phyloP scores from a whole-genome alignment of 1,140 invertebrate genomes.

The Calephelis virginiensis region DNA sequence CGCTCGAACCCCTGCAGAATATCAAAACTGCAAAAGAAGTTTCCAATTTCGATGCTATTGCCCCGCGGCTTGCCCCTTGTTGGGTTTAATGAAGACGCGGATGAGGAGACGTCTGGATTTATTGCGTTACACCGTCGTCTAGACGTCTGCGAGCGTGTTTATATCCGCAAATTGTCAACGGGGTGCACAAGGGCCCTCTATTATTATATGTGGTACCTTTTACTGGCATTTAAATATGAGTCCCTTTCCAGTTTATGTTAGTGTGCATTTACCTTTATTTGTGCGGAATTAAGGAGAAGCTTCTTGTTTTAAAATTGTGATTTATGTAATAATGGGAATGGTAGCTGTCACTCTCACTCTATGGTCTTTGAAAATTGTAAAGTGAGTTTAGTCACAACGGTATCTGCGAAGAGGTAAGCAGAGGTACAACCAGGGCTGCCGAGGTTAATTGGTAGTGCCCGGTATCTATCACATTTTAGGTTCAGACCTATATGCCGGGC shows the following conservation, averaged over 20 bases:
- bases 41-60: constrained; percentile 39
- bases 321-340: no score
- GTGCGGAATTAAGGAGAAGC: no score
- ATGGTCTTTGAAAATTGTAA: no score
- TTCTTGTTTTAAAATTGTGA: no score
- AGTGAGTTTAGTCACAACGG: no score
- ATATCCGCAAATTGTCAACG: constrained; percentile 50
- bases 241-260: neutral
- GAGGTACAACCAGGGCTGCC: no score
- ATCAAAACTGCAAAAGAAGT: constrained; percentile 33
- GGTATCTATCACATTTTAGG: no score
- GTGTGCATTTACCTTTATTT: neutral
- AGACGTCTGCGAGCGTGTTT: constrained; percentile 47
- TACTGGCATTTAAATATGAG: constrained; percentile 16
- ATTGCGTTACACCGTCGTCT: constrained; percentile 42
- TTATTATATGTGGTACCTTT: constrained; percentile 31
- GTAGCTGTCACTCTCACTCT: no score
- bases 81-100: constrained; percentile 35
- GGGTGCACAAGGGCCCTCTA: constrained; percentile 30
- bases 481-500: no score
- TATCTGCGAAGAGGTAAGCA: no score
- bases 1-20: neutral
- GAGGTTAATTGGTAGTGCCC: no score
- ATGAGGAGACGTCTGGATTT: constrained; percentile 37
- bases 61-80: constrained; percentile 29